Base-by-base conservation (phyloP, 1,140 invertebrate genomes). In the Drosophila simulans region DNA sequence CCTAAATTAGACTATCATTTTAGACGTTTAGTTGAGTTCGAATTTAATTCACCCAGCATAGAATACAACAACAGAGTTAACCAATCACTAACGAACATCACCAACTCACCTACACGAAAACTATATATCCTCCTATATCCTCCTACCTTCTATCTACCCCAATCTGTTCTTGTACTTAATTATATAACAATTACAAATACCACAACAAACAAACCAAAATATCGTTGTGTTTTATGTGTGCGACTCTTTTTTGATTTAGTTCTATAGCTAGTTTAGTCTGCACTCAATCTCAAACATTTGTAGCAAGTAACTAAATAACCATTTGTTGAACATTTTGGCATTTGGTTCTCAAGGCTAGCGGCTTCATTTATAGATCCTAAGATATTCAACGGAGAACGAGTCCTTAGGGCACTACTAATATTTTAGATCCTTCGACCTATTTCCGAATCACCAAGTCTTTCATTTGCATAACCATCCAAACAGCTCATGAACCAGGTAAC, bases 31-130 rank as follows among this genome's bases (percentile, higher is more conserved):
- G 55, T 56, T 71, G 56, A 79, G 46, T 83, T 88, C 84, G 83
- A 88, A 88, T 88, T 88, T 88, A 88, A 88, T 89, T 89, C 83
- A 88, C 56, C 75, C 79, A 75, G 60, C 74, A 60, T 77, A 82
- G 77, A 11, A 22, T 63, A 43, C 46, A 72, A 48, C 34, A 70
- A 52, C 57, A 64, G 55, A 77, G 57, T 63, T 62, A 79, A 17
- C 25, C 68, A 48, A 40, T 60, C 39, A 73, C 48, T 46, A 65
- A 56, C 40, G 39, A 60, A 55, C 69, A 57, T 57, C 53, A 66
- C 37, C 74, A 43, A 57, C 37, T 45, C 46, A 58, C 54, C 35
- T 25, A 60, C 63, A 75, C 70, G 11, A 53, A 13, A 22, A 25
- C 42, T n/a, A n/a, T n/a, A n/a, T n/a, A n/a, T n/a, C n/a, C n/a